Percentiles rank a stretch among this genome's conserved stretches.
phyloP scores from a whole-genome alignment of 2,113 vertebrate species.

The Otolemur garnettii region DNA sequence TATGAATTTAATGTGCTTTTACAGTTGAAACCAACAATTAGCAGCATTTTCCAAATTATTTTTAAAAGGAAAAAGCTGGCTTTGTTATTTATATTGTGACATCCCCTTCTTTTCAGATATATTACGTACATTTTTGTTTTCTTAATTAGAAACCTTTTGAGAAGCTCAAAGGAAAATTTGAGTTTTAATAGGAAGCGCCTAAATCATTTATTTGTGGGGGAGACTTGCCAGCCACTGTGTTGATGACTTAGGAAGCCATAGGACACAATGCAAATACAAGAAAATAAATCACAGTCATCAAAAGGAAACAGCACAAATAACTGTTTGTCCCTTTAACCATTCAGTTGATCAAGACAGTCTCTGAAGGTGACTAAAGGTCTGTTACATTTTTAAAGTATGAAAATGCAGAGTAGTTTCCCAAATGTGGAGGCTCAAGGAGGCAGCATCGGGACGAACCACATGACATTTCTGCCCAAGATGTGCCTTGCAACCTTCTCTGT shows the following conservation, averaged over 20 bases:
- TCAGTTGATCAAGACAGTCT: conserved; percentile 48
- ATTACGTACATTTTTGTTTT: neutral
- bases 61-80: conserved; percentile 65
- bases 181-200: conserved; percentile 42
- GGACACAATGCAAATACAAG: neutral
- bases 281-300: conserved; percentile 45
- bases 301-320: neutral
- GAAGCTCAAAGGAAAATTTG: conserved; percentile 31
- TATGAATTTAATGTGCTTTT: conserved; percentile 84
- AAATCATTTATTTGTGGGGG: conserved; percentile 10
- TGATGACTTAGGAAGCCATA: conserved; percentile 42
- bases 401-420: neutral
- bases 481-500: neutral
- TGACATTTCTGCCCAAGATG: neutral
- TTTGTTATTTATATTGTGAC: conserved; percentile 60
- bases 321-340: neutral
- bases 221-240: neutral
- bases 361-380: neutral
- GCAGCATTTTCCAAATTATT: conserved; percentile 65
- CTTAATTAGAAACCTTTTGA: conserved; percentile 64
- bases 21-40: conserved; percentile 76
- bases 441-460: neutral
- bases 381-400: neutral
- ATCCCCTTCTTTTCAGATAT: conserved; percentile 18
- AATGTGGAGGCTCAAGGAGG: neutral